Base-by-base conservation (phyloP, 2,888 invertebrate genomes). In the Cylindroiulus punctatus region DNA sequence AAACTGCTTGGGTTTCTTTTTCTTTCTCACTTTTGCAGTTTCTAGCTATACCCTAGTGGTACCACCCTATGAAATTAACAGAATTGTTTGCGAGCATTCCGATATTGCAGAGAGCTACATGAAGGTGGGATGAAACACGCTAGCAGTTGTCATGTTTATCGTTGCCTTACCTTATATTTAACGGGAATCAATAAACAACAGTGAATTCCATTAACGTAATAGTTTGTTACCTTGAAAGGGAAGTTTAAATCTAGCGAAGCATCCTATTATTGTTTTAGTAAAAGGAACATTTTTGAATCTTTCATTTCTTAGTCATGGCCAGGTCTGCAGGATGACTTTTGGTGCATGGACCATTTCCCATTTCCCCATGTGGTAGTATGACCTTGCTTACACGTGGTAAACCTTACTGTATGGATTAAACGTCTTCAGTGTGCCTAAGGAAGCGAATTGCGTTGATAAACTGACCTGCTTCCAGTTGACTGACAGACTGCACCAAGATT, bases 381-480 rank as follows among this genome's bases (percentile, higher is more conserved):
- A 65, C 65, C 65, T 65, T 65, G 65, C 10, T 26, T 65, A 26
- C n/a, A 22, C n/a, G 12, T 65, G 26, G 12, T 65, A 26, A 12
- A 22, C 4, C 26, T 26, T 65, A n/a, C 26, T 1, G 26, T 22
- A 1, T 14, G 22, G 26, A 22, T 65, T 5, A 65, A 26, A 26
- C 26, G 65, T 65, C 26, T 65, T 26, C 5, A 26, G 26, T 65
- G 26, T 7, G n/a, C n/a, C 65, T 26, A 22, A 26, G 65, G n/a
- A 65, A 65, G 26, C 65, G 26, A 12, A 65, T 26, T 26, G 65
- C 65, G 26, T 65, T 65, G 65, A 26, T 26, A 26, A 65, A 65
- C 65, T 65, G 65, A 22, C 65, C 65, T 26, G 65, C 65, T 65
- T 65, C 65, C 65, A 65, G 65, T 26, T 65, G 65, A 65, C n/a